Evolutionary conservation across 2,113 vertebrate species (phyloP).

Genomic region (Ptyas mucosa): DNA sequence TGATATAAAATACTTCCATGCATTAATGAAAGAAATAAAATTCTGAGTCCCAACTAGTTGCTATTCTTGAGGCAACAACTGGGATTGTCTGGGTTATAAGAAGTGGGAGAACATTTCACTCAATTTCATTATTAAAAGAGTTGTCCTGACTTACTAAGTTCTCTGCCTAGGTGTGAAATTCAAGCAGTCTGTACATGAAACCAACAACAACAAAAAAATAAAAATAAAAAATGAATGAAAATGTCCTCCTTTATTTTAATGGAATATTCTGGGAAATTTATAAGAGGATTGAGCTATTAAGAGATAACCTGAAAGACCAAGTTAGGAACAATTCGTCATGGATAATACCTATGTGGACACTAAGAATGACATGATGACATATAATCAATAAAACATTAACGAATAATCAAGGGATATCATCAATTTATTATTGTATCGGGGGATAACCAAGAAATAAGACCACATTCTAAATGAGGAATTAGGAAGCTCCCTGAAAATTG

Average conservation of each 20-base stretch:
- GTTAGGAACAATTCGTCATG: background rate
- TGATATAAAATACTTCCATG: background rate
- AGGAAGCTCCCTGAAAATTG: background rate
- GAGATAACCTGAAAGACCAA: too few relatives aligned
- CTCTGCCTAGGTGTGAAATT: background rate
- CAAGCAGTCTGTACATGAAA: too few relatives aligned
- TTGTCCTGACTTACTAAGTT: background rate
- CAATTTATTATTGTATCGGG: background rate
- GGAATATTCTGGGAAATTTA: background rate
- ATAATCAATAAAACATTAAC: background rate
- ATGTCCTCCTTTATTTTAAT: background rate
- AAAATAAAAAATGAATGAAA: too few relatives aligned
- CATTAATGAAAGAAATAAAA: background rate
- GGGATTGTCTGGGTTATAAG: background rate
- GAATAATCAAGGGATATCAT: background rate
- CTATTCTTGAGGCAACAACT: background rate
- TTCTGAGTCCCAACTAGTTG: background rate
- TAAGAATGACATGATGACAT: background rate
- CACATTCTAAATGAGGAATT: background rate
- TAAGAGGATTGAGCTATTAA: background rate
- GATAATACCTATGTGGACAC: background rate
- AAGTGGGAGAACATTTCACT: background rate
- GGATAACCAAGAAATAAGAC: background rate
- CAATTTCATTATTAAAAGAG: background rate
- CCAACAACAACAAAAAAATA: too few relatives aligned